Conservation (phyloP, 2,888 invertebrate genomes). For the Hyalella azteca region DNA sequence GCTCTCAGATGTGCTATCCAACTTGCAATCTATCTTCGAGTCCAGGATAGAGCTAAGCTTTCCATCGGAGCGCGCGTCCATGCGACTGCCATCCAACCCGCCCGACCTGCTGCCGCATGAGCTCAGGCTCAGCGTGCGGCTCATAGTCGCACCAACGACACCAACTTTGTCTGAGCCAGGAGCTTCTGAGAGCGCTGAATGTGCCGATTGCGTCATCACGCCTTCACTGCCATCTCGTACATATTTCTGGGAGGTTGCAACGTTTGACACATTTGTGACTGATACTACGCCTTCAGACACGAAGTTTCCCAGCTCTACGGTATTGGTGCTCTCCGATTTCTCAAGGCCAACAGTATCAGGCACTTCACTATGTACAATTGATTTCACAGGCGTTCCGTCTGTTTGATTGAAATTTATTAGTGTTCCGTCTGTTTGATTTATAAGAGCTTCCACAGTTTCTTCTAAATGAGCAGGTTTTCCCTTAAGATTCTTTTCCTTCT, state of each 20-base stretch:
- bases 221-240: neutral
- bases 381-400: neutral
- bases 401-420: too few relatives aligned
- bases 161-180: neutral
- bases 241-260: neutral
- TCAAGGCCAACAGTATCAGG: neutral
- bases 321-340: neutral
- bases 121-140: constrained; percentile 2
- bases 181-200: neutral
- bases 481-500: neutral
- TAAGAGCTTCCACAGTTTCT: neutral
- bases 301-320: neutral
- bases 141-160: neutral
- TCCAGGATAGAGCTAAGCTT: neutral
- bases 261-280: neutral
- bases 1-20: constrained; percentile 24
- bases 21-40: constrained; percentile 20
- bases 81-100: neutral
- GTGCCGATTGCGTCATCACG: neutral
- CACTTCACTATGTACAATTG: too few relatives aligned
- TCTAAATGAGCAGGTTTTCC: neutral
- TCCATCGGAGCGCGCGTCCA: constrained; percentile 6
- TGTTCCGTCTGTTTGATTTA: too few relatives aligned
- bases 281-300: neutral
- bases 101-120: constrained; percentile 6